A percentile compares a stretch with the other conserved stretches of the same genome.
phyloP scores from a whole-genome alignment of 2,113 vertebrate species.

The Pao palembangensis region DNA sequence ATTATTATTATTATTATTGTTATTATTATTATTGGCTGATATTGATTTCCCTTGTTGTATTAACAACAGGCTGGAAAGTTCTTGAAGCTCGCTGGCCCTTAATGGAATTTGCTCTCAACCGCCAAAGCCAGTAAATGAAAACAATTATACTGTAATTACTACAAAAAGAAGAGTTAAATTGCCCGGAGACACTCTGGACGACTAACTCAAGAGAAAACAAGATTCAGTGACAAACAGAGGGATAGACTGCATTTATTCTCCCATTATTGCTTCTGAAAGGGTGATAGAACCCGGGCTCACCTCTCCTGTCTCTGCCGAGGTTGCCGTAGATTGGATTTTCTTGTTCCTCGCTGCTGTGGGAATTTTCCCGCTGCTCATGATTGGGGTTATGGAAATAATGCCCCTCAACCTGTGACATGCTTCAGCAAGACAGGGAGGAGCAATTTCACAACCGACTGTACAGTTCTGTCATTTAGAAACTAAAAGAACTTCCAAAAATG shows the following conservation, averaged over 20 bases:
- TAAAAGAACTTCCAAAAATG: neutral
- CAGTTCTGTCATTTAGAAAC: neutral
- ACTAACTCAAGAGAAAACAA: too few species aligned
- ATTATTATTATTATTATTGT: too few species aligned
- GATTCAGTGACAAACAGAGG: too few species aligned
- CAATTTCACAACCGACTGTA: neutral
- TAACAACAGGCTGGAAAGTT: neutral
- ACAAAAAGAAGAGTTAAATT: too few species aligned
- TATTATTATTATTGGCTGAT: neutral
- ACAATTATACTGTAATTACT: neutral
- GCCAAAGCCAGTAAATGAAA: neutral
- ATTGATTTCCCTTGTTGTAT: neutral
- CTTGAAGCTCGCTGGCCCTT: neutral
- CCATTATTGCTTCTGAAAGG: neutral
- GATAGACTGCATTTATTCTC: neutral
- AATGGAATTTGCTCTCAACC: neutral
- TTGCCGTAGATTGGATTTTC: constrained; percentile 79
- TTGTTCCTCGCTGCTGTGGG: constrained; percentile 28
- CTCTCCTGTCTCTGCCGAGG: constrained; percentile 56
- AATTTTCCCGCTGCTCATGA: constrained; percentile 34
- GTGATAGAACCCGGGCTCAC: constrained; percentile 30
- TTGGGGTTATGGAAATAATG: constrained; percentile 37
- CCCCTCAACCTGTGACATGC: constrained; percentile 40
- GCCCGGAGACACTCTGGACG: too few species aligned
- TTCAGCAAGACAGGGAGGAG: constrained; percentile 14